phyloP scores from a whole-genome alignment of 2,797 vertebrate species.

The Intellagama lesueurii region DNA sequence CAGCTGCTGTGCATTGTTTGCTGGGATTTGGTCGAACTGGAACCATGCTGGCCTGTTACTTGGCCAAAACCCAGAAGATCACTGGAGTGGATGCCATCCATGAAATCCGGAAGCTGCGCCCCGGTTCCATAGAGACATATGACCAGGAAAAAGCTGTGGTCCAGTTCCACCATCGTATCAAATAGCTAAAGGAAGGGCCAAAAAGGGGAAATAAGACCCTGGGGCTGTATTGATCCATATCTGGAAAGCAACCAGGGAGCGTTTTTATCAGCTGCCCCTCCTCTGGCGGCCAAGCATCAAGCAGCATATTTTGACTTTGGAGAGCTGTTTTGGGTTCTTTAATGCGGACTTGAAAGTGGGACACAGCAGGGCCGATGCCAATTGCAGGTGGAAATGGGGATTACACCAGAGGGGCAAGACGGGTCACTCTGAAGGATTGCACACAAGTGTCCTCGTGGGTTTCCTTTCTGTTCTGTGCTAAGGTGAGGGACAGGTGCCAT shows the following conservation, averaged over 20 bases:
- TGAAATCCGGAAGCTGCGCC: conserved; percentile 86
- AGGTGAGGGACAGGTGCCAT: not conserved
- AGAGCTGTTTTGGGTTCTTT: no score
- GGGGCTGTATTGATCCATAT: no score
- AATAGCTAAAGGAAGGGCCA: conserved; percentile 65
- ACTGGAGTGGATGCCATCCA: conserved; percentile 84
- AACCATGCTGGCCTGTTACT: conserved; percentile 95
- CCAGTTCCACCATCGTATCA: conserved; percentile 86
- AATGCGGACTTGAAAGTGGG: no score
- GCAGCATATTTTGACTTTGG: no score
- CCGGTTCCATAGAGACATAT: conserved; percentile 89
- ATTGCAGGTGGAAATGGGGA: no score
- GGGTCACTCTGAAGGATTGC: not conserved
- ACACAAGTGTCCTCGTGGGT: not conserved
- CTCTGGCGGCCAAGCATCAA: no score
- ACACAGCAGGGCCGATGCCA: no score
- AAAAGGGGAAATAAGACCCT: no score
- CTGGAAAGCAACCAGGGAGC: no score
- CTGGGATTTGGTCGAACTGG: conserved; percentile 92
- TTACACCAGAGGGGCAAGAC: no score
- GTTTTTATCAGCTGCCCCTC: no score
- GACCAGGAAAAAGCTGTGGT: conserved; percentile 92
- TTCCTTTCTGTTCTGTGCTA: not conserved
- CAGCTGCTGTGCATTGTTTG: conserved; percentile 90
- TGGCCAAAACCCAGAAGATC: conserved; percentile 84